Conservation (phyloP, 2,888 invertebrate species). For the Xestia rhomboidea region DNA sequence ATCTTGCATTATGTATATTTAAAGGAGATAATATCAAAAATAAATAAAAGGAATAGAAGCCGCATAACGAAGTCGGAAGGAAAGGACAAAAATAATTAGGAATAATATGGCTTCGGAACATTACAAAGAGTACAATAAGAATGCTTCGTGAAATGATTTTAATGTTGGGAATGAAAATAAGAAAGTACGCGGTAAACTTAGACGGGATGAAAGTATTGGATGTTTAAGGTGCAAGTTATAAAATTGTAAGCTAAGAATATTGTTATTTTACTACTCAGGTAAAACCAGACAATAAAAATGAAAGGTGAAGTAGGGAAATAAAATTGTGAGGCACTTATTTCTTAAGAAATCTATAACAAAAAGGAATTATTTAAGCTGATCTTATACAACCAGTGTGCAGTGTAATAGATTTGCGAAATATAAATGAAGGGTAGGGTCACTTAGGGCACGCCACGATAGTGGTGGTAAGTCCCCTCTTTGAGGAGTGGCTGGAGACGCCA, state of each 20-base stretch:
- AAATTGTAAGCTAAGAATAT: slow-evolving; percentile 3
- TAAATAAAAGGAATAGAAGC: slow-evolving; percentile 80
- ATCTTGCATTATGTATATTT: slow-evolving; percentile 71
- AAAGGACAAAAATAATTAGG: slow-evolving; percentile 83
- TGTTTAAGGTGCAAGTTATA: not conserved
- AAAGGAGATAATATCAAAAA: slow-evolving; percentile 75
- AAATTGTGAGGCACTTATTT: not conserved
- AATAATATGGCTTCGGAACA: slow-evolving; percentile 83
- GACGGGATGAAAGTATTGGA: slow-evolving; percentile 39
- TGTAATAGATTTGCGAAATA: too few relatives aligned
- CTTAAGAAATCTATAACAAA: not conserved
- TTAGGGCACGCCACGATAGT: too few relatives aligned
- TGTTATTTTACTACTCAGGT: slow-evolving; percentile 1
- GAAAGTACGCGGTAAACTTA: slow-evolving; percentile 57
- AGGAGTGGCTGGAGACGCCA: too few relatives aligned
- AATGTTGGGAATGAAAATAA: slow-evolving; percentile 65
- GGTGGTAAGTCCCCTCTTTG: too few relatives aligned
- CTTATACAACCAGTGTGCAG: not conserved
- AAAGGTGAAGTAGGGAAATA: too few relatives aligned
- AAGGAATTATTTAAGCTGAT: not conserved
- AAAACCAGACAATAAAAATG: not conserved
- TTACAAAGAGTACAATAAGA: slow-evolving; percentile 79
- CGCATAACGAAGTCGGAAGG: slow-evolving; percentile 77
- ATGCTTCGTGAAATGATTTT: slow-evolving; percentile 69
- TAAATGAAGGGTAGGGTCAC: too few relatives aligned